These are phyloP conservation scores for Camelus bactrianus DNA, from an alignment of 2,113 vertebrate species.

Conservation along the genomic window DNA sequence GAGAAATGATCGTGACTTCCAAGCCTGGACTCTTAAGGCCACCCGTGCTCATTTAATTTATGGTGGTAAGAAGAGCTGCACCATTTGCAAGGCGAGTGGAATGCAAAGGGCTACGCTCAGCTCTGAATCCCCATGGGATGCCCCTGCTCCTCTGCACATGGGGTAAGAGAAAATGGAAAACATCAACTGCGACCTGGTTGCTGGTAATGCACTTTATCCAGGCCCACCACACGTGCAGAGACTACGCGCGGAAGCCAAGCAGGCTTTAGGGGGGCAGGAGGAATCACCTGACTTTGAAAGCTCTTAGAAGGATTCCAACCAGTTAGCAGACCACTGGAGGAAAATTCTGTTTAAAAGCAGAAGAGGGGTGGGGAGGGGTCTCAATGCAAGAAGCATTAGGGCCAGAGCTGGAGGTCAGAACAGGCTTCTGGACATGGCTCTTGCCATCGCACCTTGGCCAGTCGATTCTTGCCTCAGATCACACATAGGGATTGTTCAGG, in stretches of 20 bases:
- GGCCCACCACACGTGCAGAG: not conserved
- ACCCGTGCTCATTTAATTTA: slow-evolving; percentile 77
- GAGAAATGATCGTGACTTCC: slow-evolving; percentile 78
- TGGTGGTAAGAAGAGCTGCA: slow-evolving; percentile 43
- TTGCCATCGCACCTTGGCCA: not conserved
- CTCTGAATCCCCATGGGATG: not conserved
- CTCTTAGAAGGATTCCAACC: slow-evolving; percentile 22
- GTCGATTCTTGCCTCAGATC: not conserved
- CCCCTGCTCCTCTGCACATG: not conserved
- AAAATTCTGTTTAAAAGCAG: not conserved
- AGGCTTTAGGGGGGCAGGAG: not conserved
- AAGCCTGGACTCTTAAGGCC: slow-evolving; percentile 70
- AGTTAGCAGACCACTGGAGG: not conserved
- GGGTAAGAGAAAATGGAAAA: not conserved
- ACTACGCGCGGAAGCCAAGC: not conserved
- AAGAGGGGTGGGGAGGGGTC: accelerated
- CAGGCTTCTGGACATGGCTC: not conserved
- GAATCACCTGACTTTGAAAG: slow-evolving; percentile 39
- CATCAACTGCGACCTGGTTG: not conserved
- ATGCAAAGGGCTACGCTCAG: slow-evolving; percentile 42
- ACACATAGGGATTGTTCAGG: slow-evolving; percentile 2
- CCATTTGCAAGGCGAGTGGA: slow-evolving; percentile 47
- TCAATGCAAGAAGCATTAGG: not conserved
- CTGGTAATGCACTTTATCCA: slow-evolving; percentile 47
- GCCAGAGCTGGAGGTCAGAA: slow-evolving; percentile 9